phyloP scores from a whole-genome alignment of 2,888 invertebrate species.

The Sussaba pulchella region DNA sequence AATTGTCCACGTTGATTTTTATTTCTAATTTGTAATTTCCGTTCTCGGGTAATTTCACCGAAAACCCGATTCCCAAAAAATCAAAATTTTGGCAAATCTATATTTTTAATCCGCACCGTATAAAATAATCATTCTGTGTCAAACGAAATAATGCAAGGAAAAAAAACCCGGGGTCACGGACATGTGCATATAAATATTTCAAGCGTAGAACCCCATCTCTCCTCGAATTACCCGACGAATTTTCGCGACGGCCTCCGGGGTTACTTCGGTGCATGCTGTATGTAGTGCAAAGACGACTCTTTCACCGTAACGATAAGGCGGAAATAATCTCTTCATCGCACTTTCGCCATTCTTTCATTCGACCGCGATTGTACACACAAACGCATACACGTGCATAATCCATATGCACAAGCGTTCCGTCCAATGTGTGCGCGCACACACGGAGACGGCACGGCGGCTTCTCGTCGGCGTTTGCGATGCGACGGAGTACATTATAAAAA shows the following conservation, averaged over 20 bases:
- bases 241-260: not conserved
- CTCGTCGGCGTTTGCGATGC: conserved; percentile 21
- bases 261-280: conserved; percentile 16
- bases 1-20: not conserved
- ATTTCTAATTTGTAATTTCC: no score
- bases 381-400: no score
- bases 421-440: conserved; percentile 10
- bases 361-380: conserved; percentile 11
- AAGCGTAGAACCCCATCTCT: not conserved
- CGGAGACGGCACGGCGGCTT: conserved; percentile 24
- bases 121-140: no score
- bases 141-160: no score
- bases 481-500: conserved; percentile 35
- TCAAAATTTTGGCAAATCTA: no score
- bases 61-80: no score
- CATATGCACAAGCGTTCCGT: no score
- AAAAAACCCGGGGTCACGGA: no score
- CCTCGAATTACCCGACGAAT: not conserved
- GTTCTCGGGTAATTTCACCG: no score
- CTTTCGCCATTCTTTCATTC: conserved; percentile 79
- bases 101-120: no score
- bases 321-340: conserved; percentile 75
- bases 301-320: conserved; percentile 69
- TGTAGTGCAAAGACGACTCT: conserved; percentile 53
- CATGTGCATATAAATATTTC: no score